These are phyloP conservation scores for Trachymyrmex cornetzi DNA, from an alignment of 1,140 invertebrate genomes.

Conservation along the genomic window DNA sequence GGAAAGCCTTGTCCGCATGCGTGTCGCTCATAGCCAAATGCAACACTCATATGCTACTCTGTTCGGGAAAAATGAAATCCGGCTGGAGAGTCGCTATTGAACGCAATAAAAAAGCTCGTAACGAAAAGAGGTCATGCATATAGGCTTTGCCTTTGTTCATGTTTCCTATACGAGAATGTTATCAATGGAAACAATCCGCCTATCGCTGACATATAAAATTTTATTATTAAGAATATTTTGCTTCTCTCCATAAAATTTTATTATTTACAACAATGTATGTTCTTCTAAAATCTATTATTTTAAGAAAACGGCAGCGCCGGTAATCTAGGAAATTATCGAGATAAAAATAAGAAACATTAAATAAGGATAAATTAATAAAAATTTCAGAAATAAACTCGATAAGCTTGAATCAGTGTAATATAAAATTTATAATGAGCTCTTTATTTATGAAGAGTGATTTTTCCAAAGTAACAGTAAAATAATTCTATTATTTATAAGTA, in stretches of 20 bases:
- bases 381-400: background rate
- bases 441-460: background rate
- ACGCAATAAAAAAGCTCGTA: constrained; percentile 45
- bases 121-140: constrained; percentile 40
- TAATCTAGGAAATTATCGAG: background rate
- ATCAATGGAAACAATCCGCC: background rate
- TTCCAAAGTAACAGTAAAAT: background rate
- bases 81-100: constrained; percentile 20
- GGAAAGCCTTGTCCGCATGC: constrained; percentile 42
- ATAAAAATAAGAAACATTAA: background rate
- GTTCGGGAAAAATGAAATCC: constrained; percentile 51
- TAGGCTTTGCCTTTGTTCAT: background rate
- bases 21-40: constrained; percentile 45
- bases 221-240: constrained; percentile 47
- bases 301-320: background rate
- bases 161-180: background rate
- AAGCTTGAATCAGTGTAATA: background rate
- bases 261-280: too few species aligned
- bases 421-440: background rate
- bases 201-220: background rate
- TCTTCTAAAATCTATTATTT: background rate
- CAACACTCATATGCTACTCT: constrained; percentile 19
- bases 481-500: background rate
- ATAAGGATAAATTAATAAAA: background rate
- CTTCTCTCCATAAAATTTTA: background rate